These are phyloP conservation scores for Leptatherina wallacei DNA, from an alignment of 2,797 vertebrate species.

Conservation along the genomic window DNA sequence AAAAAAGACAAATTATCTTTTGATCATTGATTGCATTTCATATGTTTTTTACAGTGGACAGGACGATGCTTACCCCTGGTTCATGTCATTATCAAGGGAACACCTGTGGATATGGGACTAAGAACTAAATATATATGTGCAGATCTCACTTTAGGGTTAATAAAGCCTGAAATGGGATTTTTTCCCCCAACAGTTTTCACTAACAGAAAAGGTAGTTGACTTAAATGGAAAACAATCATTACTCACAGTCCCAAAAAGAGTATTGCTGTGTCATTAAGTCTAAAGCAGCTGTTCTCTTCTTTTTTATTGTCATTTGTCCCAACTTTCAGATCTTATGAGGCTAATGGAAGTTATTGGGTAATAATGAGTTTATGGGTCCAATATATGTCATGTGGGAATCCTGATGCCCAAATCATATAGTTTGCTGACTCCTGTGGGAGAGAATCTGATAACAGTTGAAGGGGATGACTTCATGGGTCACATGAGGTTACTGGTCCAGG, in stretches of 20 bases:
- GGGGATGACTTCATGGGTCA: constrained; percentile 76
- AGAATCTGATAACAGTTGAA: constrained; percentile 69
- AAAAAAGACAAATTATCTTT: neutral
- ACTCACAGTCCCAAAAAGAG: neutral
- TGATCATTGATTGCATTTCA: neutral
- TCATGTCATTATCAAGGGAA: neutral
- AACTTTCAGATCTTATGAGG: constrained; percentile 2
- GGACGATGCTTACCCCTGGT: neutral
- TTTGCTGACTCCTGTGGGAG: constrained; percentile 57
- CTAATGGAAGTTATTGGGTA: constrained; percentile 38
- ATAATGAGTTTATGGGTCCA: constrained; percentile 48
- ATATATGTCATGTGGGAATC: constrained; percentile 22
- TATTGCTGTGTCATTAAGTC: neutral
- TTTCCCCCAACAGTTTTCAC: neutral
- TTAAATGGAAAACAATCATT: neutral
- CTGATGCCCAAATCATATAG: constrained; percentile 35
- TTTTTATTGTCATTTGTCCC: neutral
- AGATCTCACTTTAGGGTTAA: too few species aligned
- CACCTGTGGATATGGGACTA: neutral
- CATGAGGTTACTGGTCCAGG: constrained; percentile 70
- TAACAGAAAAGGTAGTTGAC: neutral
- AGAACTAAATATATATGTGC: neutral
- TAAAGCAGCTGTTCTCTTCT: constrained; percentile 7
- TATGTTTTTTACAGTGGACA: neutral
- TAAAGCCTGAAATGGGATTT: too few species aligned